Percentiles rank a stretch among this genome's conserved stretches.
phyloP scores from a whole-genome alignment of 2,888 invertebrate genomes.

The Temnothorax rugatulus region DNA sequence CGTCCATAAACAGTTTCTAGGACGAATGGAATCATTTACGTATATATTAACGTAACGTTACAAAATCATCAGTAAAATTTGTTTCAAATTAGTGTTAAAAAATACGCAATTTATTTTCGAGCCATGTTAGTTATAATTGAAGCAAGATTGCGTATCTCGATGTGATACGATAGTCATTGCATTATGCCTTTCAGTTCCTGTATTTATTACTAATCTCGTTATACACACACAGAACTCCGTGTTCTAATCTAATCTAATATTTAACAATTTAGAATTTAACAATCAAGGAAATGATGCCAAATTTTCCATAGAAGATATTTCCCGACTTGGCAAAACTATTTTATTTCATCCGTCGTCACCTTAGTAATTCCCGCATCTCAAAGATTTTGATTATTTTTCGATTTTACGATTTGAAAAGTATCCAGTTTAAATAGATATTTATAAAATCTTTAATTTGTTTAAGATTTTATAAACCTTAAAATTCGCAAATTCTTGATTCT shows the following conservation, averaged over 20 bases:
- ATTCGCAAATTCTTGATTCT: background rate
- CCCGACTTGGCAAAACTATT: background rate
- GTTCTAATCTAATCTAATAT: constrained; percentile 29
- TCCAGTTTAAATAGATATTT: background rate
- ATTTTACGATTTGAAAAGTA: background rate
- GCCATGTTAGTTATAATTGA: background rate
- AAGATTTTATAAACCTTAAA: background rate
- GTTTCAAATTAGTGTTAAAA: background rate
- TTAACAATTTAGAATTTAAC: constrained; percentile 28
- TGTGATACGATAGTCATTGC: constrained; percentile 4
- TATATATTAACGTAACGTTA: background rate
- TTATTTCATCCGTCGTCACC: background rate
- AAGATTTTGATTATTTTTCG: background rate
- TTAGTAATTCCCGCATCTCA: background rate
- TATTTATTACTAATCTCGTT: constrained; percentile 54
- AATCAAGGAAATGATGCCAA: background rate
- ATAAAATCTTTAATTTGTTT: background rate
- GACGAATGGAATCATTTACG: background rate
- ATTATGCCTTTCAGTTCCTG: constrained; percentile 49
- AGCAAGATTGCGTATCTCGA: constrained; percentile 25
- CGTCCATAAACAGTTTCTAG: background rate
- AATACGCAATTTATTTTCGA: background rate
- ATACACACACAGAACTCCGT: background rate
- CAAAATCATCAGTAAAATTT: constrained; percentile 3
- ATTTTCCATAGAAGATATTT: background rate